Evolutionary conservation across 1,140 invertebrate genomes (phyloP), one percentile per base, ranked within the genome.

Genomic region (Luehdorfia chinensis): DNA sequence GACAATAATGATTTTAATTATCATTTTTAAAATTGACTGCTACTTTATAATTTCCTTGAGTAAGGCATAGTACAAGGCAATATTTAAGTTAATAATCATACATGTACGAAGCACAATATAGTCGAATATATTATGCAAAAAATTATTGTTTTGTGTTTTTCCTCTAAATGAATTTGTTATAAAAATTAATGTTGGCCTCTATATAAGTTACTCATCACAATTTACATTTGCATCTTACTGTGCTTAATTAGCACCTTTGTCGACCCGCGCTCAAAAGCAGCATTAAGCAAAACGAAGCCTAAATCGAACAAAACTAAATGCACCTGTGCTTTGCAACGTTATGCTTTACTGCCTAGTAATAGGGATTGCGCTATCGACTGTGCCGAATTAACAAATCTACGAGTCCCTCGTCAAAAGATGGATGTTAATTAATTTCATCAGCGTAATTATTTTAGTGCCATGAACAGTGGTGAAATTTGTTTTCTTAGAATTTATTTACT

Each of bases 401-500:
- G 39, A 37, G 21, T 33, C 31, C 45, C 46, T 48, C 46, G 33
- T 51, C 47, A 32, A 30, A 31, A 41, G 33, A 16, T 36, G 49
- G 51, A 45, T 55, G 48, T 51, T 51, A 59, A 59, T 59, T 59
- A 59, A 59, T 59, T 59, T 55, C 39, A 45, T 34, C 39, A 19
- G 31, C 44, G 34, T 43, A 32, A 52, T 41, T 50, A 45, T 25
- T 36, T 36, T 16, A 19, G 33, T 19, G 19, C 18, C 33, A 9
- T 36, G 33, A 36, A 36, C 33, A 13, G 33, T 36, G 33, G 19
- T 36, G 33, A 36, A 36, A 36, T 37, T 37, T 37, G 34, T 37
- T 37, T 37, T 37, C 34, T 13, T 33, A 33, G 8, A 33, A 33
- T 33, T 33, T 33, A 33, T n/a, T 33, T 15, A n/a, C 18, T 16